phyloP scores from a whole-genome alignment of 2,888 invertebrate species.

The Apotomis betuletana region DNA sequence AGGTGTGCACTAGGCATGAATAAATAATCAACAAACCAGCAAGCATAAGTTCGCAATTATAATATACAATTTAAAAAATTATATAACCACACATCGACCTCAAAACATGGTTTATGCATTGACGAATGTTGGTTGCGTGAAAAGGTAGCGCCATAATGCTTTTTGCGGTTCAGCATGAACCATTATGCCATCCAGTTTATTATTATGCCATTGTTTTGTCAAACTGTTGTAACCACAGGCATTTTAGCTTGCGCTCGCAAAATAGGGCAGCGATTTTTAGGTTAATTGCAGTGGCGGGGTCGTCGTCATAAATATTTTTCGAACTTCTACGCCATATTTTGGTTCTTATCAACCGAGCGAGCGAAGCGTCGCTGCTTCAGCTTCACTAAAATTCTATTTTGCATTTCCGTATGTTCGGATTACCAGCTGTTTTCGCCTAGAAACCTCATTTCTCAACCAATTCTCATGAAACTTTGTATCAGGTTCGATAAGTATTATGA shows the following conservation, averaged over 20 bases:
- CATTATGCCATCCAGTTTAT: constrained; percentile 2
- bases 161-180: constrained; percentile 20
- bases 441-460: too few relatives aligned
- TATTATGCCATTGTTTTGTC: constrained; percentile 20
- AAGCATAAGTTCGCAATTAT: too few relatives aligned
- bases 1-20: too few relatives aligned
- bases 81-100: neutral
- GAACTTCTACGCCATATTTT: neutral
- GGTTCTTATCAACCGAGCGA: neutral
- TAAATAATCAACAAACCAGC: too few relatives aligned
- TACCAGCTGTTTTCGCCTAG: too few relatives aligned
- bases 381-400: too few relatives aligned
- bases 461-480: too few relatives aligned
- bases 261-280: neutral
- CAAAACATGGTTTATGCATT: constrained; percentile 19
- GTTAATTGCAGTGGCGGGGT: neutral
- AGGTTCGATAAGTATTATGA: too few relatives aligned
- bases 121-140: constrained; percentile 16
- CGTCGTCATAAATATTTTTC: neutral
- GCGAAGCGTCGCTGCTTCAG: too few relatives aligned
- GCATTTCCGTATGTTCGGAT: too few relatives aligned
- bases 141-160: constrained; percentile 10
- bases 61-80: too few relatives aligned
- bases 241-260: neutral
- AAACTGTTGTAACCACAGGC: neutral